These are phyloP conservation scores for Scelioninae gen. 2 DNA, from an alignment of 2,888 invertebrate species.

Conservation along the genomic window DNA sequence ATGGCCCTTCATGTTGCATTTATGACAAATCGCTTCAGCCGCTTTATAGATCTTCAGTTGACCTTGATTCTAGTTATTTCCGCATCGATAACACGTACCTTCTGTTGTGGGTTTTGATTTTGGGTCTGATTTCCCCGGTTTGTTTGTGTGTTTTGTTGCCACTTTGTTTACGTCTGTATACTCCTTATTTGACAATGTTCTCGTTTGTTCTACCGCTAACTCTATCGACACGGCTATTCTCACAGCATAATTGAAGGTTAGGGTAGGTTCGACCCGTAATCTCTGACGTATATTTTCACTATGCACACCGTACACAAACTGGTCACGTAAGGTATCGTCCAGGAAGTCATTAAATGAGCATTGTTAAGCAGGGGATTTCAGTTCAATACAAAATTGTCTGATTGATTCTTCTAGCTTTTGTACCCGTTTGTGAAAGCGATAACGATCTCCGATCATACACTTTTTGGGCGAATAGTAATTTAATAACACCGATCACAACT, in stretches of 20 bases:
- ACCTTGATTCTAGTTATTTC: too few relatives aligned
- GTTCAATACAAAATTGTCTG: conserved; percentile 53
- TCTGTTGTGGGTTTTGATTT: too few relatives aligned
- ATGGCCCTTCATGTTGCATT: too few relatives aligned
- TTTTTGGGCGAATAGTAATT: conserved; percentile 7
- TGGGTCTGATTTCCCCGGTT: too few relatives aligned
- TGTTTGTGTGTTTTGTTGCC: too few relatives aligned
- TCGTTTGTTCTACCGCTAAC: not conserved
- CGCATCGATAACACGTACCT: too few relatives aligned
- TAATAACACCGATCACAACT: conserved; percentile 41
- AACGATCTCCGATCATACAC: conserved; percentile 4
- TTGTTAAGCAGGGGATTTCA: conserved; percentile 55
- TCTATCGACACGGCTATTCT: conserved; percentile 29
- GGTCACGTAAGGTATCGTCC: conserved; percentile 6
- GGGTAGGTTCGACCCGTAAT: not conserved
- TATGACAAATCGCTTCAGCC: too few relatives aligned
- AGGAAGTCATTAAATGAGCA: not conserved
- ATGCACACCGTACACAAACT: not conserved
- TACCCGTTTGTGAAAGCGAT: not conserved
- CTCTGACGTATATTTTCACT: not conserved
- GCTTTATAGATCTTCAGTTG: too few relatives aligned
- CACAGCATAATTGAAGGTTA: not conserved
- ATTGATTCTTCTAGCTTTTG: conserved; percentile 28
- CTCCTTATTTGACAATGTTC: too few relatives aligned
- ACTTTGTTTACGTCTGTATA: too few relatives aligned